A percentile compares a stretch with the other conserved stretches of the same genome.
Evolutionary conservation across 2,113 vertebrate species (phyloP).

Genomic region (Agapornis roseicollis): DNA sequence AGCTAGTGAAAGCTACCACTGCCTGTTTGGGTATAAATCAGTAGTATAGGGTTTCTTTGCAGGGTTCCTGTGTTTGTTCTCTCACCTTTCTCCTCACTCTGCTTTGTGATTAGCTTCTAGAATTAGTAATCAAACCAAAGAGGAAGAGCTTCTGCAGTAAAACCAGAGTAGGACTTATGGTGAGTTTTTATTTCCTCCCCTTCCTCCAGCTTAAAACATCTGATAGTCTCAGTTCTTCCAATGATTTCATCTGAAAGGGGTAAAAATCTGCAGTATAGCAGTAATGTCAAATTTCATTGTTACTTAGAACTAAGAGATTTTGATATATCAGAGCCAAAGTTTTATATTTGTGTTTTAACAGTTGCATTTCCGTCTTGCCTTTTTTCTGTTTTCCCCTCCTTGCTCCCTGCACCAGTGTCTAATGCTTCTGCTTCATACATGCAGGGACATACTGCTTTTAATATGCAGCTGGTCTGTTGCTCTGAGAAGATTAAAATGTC

Average conservation of each 20-base stretch:
- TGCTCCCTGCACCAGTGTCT: neutral
- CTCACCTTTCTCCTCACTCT: neutral
- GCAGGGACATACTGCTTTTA: neutral
- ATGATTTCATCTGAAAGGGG: neutral
- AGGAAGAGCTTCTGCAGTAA: slow-evolving; percentile 19
- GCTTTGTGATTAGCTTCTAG: slow-evolving; percentile 40
- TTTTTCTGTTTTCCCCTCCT: neutral
- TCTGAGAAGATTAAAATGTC: neutral
- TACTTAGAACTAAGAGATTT: neutral
- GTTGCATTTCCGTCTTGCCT: neutral
- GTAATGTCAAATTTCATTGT: neutral
- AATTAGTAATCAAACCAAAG: slow-evolving; percentile 41
- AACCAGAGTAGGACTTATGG: slow-evolving; percentile 6
- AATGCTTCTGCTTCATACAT: neutral
- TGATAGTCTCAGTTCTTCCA: neutral
- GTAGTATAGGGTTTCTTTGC: neutral
- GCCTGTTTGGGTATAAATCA: neutral
- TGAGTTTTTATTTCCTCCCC: slow-evolving; percentile 7
- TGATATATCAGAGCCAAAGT: neutral
- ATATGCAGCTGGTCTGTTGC: neutral
- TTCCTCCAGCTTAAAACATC: neutral
- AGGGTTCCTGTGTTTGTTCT: neutral
- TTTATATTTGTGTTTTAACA: neutral
- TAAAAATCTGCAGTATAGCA: neutral
- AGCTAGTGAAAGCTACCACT: neutral